A percentile compares a stretch with the other conserved stretches of the same genome.
Evolutionary conservation across 2,797 vertebrate species (phyloP).

Genomic region (Lagocephalus sceleratus): DNA sequence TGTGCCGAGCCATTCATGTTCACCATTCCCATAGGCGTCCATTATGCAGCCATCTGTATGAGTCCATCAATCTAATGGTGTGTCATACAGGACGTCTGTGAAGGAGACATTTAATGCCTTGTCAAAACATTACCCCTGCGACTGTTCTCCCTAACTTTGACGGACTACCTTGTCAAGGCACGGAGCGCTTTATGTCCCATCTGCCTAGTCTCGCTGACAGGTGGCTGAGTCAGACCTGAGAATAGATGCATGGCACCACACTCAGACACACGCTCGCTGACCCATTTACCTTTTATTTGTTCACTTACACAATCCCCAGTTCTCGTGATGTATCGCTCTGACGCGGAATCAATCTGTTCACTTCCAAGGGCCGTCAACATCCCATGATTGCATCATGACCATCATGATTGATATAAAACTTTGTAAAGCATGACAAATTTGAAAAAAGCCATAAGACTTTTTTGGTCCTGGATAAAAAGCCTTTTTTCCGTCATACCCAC

Average conservation of each 20-base stretch:
- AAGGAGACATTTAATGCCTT: slow-evolving; percentile 79
- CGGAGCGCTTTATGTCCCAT: slow-evolving; percentile 71
- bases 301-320: slow-evolving; percentile 28
- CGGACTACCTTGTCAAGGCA: slow-evolving; percentile 74
- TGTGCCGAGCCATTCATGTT: slow-evolving; percentile 32
- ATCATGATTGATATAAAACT: slow-evolving; percentile 19
- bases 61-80: slow-evolving; percentile 68
- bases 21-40: slow-evolving; percentile 48
- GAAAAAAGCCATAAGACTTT: slow-evolving; percentile 13
- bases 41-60: slow-evolving; percentile 71
- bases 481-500: no score
- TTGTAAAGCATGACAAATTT: slow-evolving; percentile 10
- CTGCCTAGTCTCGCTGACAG: slow-evolving; percentile 70
- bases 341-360: slow-evolving; percentile 23
- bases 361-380: slow-evolving; percentile 14
- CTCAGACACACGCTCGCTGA: slow-evolving; percentile 46
- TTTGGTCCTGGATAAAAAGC: no score
- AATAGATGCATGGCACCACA: slow-evolving; percentile 47
- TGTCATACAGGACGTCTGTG: slow-evolving; percentile 70
- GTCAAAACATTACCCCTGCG: slow-evolving; percentile 77
- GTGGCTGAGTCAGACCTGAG: slow-evolving; percentile 64
- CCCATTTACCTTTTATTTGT: slow-evolving; percentile 63
- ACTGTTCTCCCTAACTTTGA: slow-evolving; percentile 76
- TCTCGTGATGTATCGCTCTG: slow-evolving; percentile 26
- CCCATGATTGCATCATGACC: slow-evolving; percentile 10